Conservation (phyloP, 2,113 vertebrate genomes). For the Notarius lentiginosus region DNA sequence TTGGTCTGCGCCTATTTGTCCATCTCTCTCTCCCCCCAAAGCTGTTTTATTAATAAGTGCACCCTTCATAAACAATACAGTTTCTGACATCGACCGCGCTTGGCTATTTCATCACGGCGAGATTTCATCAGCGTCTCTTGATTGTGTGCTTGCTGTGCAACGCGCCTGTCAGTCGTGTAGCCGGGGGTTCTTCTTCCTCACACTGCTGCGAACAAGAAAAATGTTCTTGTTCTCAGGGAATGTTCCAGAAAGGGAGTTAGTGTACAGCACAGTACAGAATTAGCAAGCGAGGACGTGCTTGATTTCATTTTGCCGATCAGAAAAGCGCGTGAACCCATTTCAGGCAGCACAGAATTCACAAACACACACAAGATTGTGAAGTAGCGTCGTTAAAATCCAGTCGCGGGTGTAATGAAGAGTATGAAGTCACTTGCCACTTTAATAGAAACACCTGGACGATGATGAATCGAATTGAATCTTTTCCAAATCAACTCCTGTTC, state of each 20-base stretch:
- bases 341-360: neutral
- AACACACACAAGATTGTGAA: neutral
- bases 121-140: constrained; percentile 42
- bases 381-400: neutral
- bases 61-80: constrained; percentile 53
- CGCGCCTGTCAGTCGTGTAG: constrained; percentile 34
- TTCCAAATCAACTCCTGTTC: neutral
- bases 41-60: constrained; percentile 59
- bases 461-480: neutral
- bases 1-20: neutral
- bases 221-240: neutral
- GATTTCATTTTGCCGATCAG: neutral
- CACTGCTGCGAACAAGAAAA: constrained; percentile 20
- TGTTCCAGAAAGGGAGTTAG: neutral
- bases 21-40: constrained; percentile 4
- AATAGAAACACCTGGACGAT: neutral
- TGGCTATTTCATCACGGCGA: constrained; percentile 36
- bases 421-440: neutral
- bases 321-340: neutral
- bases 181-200: constrained; percentile 38
- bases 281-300: neutral
- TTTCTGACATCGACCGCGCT: constrained; percentile 16
- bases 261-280: neutral
- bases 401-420: neutral
- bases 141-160: constrained; percentile 38